Conservation (phyloP, 2,888 invertebrate species). For the Meiosimyza platycephala region DNA sequence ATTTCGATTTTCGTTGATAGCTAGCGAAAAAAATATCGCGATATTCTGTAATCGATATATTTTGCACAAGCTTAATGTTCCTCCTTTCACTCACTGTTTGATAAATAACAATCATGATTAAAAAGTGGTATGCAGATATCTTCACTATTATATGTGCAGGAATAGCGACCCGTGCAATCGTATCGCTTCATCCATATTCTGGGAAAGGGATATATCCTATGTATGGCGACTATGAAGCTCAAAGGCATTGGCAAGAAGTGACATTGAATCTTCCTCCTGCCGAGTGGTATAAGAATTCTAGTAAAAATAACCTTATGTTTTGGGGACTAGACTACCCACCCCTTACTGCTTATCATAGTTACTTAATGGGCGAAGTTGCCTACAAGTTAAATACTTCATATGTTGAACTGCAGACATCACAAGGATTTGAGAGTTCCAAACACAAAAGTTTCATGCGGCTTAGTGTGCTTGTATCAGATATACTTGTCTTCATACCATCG, state of each 20-base stretch:
- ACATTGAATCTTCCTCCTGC: constrained; percentile 87
- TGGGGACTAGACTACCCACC: too few species aligned
- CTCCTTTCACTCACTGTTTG: too few species aligned
- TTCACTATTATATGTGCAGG: constrained; percentile 50
- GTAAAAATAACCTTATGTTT: too few species aligned
- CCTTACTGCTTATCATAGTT: constrained; percentile 96
- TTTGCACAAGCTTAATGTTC: too few species aligned
- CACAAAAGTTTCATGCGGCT: constrained; percentile 96
- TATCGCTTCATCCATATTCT: constrained; percentile 83
- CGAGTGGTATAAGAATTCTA: too few species aligned
- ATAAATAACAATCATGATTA: too few species aligned
- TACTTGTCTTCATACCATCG: constrained; percentile 84
- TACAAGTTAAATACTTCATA: constrained; percentile 79
- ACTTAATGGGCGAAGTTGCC: constrained; percentile 79
- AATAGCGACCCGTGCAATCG: constrained; percentile 74
- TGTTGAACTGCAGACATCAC: constrained; percentile 81
- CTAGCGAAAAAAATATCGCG: too few species aligned
- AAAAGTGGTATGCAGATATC: constrained; percentile 40
- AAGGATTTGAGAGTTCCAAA: constrained; percentile 83
- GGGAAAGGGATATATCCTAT: constrained; percentile 87
- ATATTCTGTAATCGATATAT: too few species aligned
- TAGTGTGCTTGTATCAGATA: constrained; percentile 84
- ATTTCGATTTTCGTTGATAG: too few species aligned
- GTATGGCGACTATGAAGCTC: constrained; percentile 98
- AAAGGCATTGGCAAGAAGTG: constrained; percentile 99